phyloP scores from a whole-genome alignment of 2,113 vertebrate genomes.

The Acinonyx jubatus region DNA sequence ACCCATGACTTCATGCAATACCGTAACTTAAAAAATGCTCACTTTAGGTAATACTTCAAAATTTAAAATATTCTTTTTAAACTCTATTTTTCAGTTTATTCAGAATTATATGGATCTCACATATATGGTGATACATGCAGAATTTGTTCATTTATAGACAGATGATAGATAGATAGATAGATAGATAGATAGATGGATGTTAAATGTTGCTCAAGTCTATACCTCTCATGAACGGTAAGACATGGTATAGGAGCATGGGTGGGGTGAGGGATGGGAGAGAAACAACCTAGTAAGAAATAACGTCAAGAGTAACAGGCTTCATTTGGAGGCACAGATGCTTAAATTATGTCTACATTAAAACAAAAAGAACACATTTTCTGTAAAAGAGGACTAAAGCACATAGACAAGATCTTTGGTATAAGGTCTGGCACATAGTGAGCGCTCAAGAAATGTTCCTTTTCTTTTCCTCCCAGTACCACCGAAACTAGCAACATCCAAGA shows the following conservation, averaged over 20 bases:
- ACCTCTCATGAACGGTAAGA: neutral
- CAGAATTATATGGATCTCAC: neutral
- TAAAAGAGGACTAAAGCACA: no score
- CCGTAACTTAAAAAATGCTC: neutral
- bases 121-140: neutral
- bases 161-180: no score
- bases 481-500: no score
- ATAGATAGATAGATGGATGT: no score
- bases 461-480: no score
- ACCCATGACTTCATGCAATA: neutral
- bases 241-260: no score
- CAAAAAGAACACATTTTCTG: no score
- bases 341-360: neutral
- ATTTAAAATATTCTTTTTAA: constrained; percentile 39
- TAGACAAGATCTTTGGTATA: no score
- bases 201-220: neutral
- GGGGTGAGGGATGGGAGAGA: neutral
- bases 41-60: neutral
- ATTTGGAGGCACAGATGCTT: neutral
- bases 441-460: no score
- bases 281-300: neutral
- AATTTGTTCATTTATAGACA: neutral
- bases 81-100: neutral
- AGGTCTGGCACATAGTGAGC: no score
- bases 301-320: neutral